These are phyloP conservation scores for Myotis yumanensis DNA, from an alignment of 2,113 vertebrate genomes.

Conservation along the genomic window DNA sequence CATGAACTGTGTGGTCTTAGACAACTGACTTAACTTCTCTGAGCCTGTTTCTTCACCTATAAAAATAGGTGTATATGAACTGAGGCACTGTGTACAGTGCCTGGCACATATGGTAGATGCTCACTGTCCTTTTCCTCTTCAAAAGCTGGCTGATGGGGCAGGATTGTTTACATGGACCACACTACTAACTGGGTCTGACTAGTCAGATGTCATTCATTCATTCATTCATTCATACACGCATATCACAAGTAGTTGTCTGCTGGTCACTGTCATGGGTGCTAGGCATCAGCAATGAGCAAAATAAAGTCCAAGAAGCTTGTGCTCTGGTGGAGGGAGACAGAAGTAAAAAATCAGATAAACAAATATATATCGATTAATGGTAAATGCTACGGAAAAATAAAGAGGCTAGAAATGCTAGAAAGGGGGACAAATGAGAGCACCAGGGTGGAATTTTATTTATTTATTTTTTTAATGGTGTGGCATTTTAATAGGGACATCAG, in stretches of 20 bases:
- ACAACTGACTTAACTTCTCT: not conserved
- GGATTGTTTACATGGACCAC: rapidly evolving
- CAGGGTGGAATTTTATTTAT: not conserved
- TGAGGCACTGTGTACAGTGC: rapidly evolving
- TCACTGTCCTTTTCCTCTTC: not conserved
- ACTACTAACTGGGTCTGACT: not conserved
- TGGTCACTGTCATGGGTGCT: rapidly evolving
- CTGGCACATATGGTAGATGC: rapidly evolving
- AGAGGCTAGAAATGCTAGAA: not conserved
- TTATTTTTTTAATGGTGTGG: not conserved
- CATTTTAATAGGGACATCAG: not conserved
- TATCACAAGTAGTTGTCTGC: not conserved
- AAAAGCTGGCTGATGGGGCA: not conserved
- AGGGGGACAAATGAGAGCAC: not conserved
- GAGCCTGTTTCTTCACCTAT: not conserved
- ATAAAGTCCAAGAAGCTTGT: not conserved
- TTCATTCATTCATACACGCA: not conserved
- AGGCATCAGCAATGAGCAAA: not conserved
- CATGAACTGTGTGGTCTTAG: not conserved
- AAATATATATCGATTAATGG: too few relatives aligned
- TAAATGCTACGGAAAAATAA: not conserved
- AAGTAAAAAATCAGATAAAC: not conserved
- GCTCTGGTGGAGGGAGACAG: not conserved
- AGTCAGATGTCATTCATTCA: not conserved
- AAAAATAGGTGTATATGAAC: not conserved